Evolutionary conservation across 2,888 invertebrate species (phyloP), one percentile per base, ranked within the genome.

Genomic region (Aphidoletes aphidimyza): DNA sequence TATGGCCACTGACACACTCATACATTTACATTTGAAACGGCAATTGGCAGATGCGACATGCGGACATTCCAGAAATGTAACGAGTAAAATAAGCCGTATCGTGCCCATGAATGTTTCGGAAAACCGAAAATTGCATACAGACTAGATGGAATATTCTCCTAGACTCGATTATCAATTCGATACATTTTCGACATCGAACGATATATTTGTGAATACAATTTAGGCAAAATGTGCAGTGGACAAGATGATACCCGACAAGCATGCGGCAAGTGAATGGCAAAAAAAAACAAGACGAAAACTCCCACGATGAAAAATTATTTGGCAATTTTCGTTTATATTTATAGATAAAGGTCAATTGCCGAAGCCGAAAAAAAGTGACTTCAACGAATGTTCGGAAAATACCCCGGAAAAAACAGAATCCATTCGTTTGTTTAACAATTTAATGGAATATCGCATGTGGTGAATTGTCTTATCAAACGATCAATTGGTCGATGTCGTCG

Each of bases 361-460:
- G 5, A 36, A 37, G 37, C 2, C 11, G n/a, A 8, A 3, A 37
- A 36, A 81, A n/a, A 81, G n/a, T 37, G 81, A n/a, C n/a, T n/a
- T n/a, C n/a, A n/a, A n/a, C n/a, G n/a, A n/a, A n/a, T n/a, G 81
- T 19, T 39, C 59, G 59, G 6, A 5, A 81, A n/a, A 37, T 37
- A 8, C 11, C 6, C 19, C 37, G 37, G 81, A 81, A 81, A n/a
- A n/a, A 69, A 69, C 34, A 30, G 81, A 81, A 37, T 81, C 22
- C 81, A 37, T 81, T 81, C 81, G 81, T 81, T 81, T 81, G 69
- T 30, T 30, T 69, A 69, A 81, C 81, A 37, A 81, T 81, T 81
- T 81, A 81, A 81, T 81, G 37, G 37, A 81, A 81, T 8, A 81
- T 37, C 11, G 81, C 81, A 81, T 26, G 3, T 37, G 37, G 37